Base-by-base conservation (phyloP, 2,113 vertebrate species). In the Oreochromis tanganicae region DNA sequence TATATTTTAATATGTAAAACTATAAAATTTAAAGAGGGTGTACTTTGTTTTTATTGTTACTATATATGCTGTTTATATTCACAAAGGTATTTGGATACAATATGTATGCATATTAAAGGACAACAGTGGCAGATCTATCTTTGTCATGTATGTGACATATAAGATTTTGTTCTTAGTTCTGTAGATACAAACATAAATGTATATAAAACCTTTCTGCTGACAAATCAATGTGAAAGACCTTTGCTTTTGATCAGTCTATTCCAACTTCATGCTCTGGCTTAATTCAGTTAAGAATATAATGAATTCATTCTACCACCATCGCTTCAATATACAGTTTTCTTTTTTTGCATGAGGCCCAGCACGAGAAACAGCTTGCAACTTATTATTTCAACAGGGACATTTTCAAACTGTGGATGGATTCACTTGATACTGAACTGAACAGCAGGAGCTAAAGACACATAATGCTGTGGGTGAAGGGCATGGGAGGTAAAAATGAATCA, bases 391-490 rank as follows among this genome's bases (percentile, higher is more conserved):
- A 41, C 34, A 36, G 73, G 80, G 63, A 82, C 68, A 50, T 80
- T 88, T 83, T 78, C 50, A 88, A 84, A 80, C 43, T 7, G n/a
- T 21, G 68, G 81, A 87, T 46, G 63, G 59, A 83, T 81, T 88
- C 81, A 34, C 71, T 83, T 57, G 79, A 78, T 63, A 56, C 73
- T 36, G 41, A 86, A 84, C 52, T 4, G 57, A 91, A 87, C 88
- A 92, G 89, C 87, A 80, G 80, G 87, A 79, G 88, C 19, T 54
- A 57, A 61, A 86, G 84, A 82, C 38, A 43, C 71, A 54, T 88
- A 68, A 84, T 41, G 6, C 46, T 68, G 86, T 14, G 80, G 81
- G 84, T 66, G 81, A 88, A 88, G 83, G 85, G 85, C 81, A 89
- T 27, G 29, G 24, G 85, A 88, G 85, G 89, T 80, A 81, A 19